phyloP scores from a whole-genome alignment of 2,888 invertebrate genomes.

The Drosophila pegasa region DNA sequence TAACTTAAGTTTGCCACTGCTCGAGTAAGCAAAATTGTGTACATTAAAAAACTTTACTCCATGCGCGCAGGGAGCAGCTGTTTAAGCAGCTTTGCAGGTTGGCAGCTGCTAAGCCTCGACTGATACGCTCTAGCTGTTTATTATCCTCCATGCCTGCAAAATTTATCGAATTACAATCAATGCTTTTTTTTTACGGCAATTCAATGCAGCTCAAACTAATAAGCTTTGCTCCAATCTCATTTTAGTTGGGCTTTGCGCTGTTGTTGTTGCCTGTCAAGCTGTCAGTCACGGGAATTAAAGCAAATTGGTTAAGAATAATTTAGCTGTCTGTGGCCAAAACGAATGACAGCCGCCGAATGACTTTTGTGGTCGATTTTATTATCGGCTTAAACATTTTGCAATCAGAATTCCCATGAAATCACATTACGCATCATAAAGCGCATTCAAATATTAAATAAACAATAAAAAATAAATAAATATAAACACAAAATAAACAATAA shows the following conservation, averaged over 20 bases:
- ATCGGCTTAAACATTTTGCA: slow-evolving; percentile 25
- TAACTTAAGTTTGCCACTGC: slow-evolving; percentile 33
- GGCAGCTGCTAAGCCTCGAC: slow-evolving; percentile 13
- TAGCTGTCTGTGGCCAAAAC: slow-evolving; percentile 28
- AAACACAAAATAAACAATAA: slow-evolving; percentile 35
- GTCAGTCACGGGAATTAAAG: slow-evolving; percentile 47
- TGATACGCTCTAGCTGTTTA: slow-evolving; percentile 4
- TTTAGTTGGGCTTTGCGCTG: background rate
- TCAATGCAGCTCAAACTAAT: slow-evolving; percentile 3
- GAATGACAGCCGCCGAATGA: slow-evolving; percentile 20
- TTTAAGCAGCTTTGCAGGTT: slow-evolving; percentile 16
- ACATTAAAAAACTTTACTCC: slow-evolving; percentile 27
- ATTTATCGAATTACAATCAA: slow-evolving; percentile 15
- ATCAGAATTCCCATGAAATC: slow-evolving; percentile 40
- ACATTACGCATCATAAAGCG: slow-evolving; percentile 53
- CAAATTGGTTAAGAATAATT: slow-evolving; percentile 29
- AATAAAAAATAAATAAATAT: slow-evolving; percentile 31
- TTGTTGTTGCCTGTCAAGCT: slow-evolving; percentile 14
- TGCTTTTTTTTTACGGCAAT: slow-evolving; percentile 5
- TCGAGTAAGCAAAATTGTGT: slow-evolving; percentile 28
- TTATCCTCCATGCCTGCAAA: background rate
- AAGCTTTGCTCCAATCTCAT: slow-evolving; percentile 8
- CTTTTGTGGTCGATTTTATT: slow-evolving; percentile 27
- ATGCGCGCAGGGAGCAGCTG: background rate
- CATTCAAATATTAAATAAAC: slow-evolving; percentile 43